Evolutionary conservation across 2,888 invertebrate genomes (phyloP), one percentile per base, ranked within the genome.

Genomic region (Meandrusa payeni): DNA sequence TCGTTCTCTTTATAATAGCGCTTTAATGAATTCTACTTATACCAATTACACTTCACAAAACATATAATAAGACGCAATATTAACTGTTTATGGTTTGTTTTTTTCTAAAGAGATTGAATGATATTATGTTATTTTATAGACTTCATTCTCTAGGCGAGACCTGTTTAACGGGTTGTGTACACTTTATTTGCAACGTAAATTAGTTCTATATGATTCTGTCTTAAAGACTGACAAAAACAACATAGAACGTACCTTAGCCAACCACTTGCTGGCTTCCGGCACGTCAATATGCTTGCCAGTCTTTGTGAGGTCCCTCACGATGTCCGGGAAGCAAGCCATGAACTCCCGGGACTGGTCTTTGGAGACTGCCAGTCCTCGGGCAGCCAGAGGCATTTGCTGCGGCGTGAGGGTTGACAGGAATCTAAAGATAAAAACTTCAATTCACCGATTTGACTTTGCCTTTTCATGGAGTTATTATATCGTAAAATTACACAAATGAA

Each of bases 331-430:
- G 52, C 95, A 87, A 36, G 94, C 93, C 94, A 96, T 94, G 83
- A 97, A 94, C 74, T 95, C 95, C 61, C 95, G 89, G 71, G 92
- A 92, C 81, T 96, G 95, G 79, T 96, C 95, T 83, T 94, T 95
- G 48, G 91, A 92, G 34, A 92, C 89, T 33, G 91, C 90, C 59
- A 91, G 89, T 64, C 89, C 88, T 51, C 89, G 90, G 51, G 92
- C 88, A 48, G 91, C 90, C 71, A 88, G 75, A 51, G 91, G 90
- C 70, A 89, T 81, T 65, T 89, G 86, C 69, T 91, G 89, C 50
- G 90, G 87, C 61, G 91, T 90, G 68, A 91, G 83, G 55, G 91
- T 91, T 33, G 91, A 91, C 68, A 91, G 79, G 75, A 78, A 88
- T 77, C 88, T 88, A 80, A 47, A 69, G 66, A 69, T 57, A 72